Base-by-base conservation (phyloP, 2,888 invertebrate genomes). In the Coecobrya sp. region DNA sequence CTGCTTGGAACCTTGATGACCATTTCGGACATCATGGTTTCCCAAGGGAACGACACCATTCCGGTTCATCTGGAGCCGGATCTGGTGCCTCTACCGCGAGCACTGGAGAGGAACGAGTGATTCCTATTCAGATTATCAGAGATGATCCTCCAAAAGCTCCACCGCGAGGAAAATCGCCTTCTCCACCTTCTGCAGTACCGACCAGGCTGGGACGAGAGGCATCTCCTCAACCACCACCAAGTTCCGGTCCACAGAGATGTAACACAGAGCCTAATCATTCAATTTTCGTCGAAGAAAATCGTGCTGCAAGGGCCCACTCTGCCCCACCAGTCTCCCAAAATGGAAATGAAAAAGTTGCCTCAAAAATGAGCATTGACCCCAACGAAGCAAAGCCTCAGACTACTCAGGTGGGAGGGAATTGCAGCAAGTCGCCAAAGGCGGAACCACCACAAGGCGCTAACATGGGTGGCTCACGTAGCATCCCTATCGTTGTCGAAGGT, bases 401-500 rank as follows among this genome's bases (percentile, higher is more conserved):
- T 0, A 86, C 93, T 11, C 93, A 94, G 45, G 86, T 92, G 1
- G 94, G 94, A 13, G 92, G 94, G 1, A 93, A 93, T 42, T 92
- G 91, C 36, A 94, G 93, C 11, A 94, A 93, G 81, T 42, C 55
- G 25, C 25, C 92, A 22, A 84, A 92, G 52, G 65, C 70, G 30
- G 92, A 92, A 79, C 49, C 90, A 30, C 45, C n/a, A 1, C 76
- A 86, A 52, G n/a, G 65, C 1, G 4, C 55, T 5, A 81, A 42
- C 10, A 68, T 70, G 3, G 91, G 92, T 68, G 97, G 97, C 95
- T 97, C 98, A 79, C 96, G 98, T 93, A 97, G 98, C 95, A 98
- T 98, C 96, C 98, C 98, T 27, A 98, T 98, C 93, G 97, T 98
- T 95, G 98, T 98, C 0, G 98, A 98, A 96, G 98, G 98, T 8